These are phyloP conservation scores for Aethes cnicana DNA, from an alignment of 2,888 invertebrate species.

Conservation along the genomic window DNA sequence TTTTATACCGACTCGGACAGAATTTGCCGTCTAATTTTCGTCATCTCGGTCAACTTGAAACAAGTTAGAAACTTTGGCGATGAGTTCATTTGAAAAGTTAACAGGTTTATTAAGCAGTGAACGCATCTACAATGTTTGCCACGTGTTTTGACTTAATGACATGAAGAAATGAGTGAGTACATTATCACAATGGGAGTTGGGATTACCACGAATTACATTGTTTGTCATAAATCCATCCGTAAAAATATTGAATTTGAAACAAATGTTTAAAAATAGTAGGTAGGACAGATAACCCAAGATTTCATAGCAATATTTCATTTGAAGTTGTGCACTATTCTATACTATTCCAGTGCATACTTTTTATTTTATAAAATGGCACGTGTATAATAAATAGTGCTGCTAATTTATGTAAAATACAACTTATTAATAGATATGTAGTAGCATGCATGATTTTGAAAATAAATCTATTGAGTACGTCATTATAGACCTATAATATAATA, in stretches of 20 bases:
- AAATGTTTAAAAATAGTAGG: too few relatives aligned
- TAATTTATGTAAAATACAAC: background rate
- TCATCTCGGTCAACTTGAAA: background rate
- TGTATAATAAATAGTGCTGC: background rate
- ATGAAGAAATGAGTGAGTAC: too few relatives aligned
- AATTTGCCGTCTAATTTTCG: background rate
- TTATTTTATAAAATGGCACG: constrained; percentile 21
- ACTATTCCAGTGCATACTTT: background rate
- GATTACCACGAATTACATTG: too few relatives aligned
- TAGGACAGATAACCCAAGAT: too few relatives aligned
- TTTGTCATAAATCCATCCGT: too few relatives aligned
- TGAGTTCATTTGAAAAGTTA: background rate
- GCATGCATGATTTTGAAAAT: constrained; percentile 15
- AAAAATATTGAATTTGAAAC: too few relatives aligned
- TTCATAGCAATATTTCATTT: too few relatives aligned
- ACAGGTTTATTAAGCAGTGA: too few relatives aligned
- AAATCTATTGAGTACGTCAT: constrained; percentile 2
- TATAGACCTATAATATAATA: too few relatives aligned
- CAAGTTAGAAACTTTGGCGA: background rate
- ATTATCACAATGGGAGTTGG: too few relatives aligned
- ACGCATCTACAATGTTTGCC: background rate
- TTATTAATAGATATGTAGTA: background rate
- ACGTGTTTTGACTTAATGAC: too few relatives aligned
- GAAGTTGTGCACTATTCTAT: too few relatives aligned
- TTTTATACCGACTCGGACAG: background rate